Conservation (phyloP, 2,888 invertebrate genomes). For the Coelogynopora nodosa region DNA sequence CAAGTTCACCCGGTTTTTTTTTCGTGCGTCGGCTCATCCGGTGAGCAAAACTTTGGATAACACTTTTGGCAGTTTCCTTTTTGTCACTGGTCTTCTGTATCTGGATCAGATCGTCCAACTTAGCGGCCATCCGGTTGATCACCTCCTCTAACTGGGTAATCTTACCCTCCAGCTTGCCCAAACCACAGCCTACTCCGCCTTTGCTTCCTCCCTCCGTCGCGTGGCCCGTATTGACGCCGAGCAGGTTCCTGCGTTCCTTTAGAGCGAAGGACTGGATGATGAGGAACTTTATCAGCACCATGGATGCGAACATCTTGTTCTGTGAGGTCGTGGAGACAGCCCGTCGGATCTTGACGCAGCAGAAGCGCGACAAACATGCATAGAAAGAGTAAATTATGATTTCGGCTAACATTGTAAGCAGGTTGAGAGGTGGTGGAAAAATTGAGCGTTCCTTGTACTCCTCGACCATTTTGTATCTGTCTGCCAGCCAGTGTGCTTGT, state of each 20-base stretch:
- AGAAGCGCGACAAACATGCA: background rate
- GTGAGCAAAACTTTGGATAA: background rate
- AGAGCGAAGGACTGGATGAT: background rate
- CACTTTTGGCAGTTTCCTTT: background rate
- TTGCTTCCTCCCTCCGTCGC: background rate
- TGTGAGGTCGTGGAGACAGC: background rate
- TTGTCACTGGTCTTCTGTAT: background rate
- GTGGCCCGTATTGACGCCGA: background rate
- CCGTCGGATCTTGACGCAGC: background rate
- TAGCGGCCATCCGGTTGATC: background rate
- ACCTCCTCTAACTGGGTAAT: background rate
- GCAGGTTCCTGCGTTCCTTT: background rate
- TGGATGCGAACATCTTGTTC: background rate
- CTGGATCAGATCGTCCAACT: background rate
- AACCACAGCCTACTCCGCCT: background rate
- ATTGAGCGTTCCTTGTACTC: slow-evolving; percentile 44
- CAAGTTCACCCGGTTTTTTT: too few relatives aligned
- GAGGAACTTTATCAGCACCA: background rate
- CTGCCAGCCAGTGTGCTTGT: slow-evolving; percentile 43
- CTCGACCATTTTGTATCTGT: slow-evolving; percentile 41
- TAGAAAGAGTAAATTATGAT: background rate
- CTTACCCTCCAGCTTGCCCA: background rate
- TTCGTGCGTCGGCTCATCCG: too few relatives aligned
- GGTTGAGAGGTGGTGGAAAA: slow-evolving; percentile 44
- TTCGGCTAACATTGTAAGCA: background rate